phyloP scores from a whole-genome alignment of 2,113 vertebrate genomes.

The Oenanthe melanoleuca region DNA sequence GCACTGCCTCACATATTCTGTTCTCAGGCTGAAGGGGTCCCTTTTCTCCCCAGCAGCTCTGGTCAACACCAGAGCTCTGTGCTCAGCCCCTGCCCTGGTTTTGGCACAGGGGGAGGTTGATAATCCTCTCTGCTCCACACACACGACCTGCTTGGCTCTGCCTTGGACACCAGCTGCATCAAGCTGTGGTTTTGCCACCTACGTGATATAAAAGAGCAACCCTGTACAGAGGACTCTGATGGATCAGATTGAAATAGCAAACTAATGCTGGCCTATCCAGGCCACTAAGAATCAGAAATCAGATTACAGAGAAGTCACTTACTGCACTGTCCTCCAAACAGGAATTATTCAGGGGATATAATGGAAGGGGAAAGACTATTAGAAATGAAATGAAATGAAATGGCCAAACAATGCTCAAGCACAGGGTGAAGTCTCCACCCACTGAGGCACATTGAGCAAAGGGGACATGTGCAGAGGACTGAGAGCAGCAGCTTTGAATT shows the following conservation, averaged over 20 bases:
- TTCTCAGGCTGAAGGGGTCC: not conserved
- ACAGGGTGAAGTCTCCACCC: not conserved
- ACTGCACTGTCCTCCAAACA: slow-evolving; percentile 16
- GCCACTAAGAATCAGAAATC: slow-evolving; percentile 53
- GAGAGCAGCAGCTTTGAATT: not conserved
- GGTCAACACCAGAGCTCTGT: not conserved
- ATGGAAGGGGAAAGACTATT: not conserved
- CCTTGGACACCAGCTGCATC: not conserved
- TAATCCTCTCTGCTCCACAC: not conserved
- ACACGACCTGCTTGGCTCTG: not conserved
- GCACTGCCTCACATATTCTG: not conserved
- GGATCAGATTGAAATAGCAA: slow-evolving; percentile 68
- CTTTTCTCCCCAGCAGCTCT: not conserved
- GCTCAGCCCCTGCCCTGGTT: not conserved
- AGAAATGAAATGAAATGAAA: slow-evolving; percentile 17
- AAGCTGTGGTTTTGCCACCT: not conserved
- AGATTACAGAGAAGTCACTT: slow-evolving; percentile 55
- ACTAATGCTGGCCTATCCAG: slow-evolving; percentile 60
- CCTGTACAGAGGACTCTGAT: not conserved
- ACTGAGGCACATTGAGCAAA: not conserved
- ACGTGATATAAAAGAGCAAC: not conserved
- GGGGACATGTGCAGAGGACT: not conserved
- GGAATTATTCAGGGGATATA: not conserved
- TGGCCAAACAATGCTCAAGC: not conserved
- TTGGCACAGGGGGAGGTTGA: not conserved